phyloP scores from a whole-genome alignment of 2,888 invertebrate genomes.

The Pachycephus smyrnensis region DNA sequence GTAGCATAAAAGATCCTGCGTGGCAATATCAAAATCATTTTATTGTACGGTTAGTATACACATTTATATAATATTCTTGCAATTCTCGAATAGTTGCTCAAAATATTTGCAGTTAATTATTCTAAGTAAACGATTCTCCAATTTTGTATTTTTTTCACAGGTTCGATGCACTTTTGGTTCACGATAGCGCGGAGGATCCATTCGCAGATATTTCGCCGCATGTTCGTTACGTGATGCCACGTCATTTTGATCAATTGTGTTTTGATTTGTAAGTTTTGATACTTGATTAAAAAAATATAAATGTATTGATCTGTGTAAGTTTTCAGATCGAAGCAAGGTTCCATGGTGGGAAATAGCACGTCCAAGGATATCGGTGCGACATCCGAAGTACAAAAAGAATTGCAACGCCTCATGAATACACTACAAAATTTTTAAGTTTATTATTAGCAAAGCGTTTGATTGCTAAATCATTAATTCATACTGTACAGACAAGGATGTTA shows the following conservation, averaged over 20 bases:
- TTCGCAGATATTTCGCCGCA: slow-evolving; percentile 50
- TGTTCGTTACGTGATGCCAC: slow-evolving; percentile 50
- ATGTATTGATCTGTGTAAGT: neutral
- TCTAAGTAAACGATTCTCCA: neutral
- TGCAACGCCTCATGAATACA: neutral
- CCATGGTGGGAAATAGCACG: neutral
- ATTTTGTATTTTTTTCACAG: slow-evolving; percentile 31
- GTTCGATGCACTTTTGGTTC: slow-evolving; percentile 43
- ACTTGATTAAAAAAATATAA: neutral
- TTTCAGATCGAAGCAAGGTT: neutral
- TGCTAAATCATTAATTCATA: neutral
- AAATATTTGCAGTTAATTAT: neutral
- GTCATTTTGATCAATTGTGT: slow-evolving; percentile 47
- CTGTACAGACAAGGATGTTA: neutral
- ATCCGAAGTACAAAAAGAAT: neutral
- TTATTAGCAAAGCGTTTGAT: neutral
- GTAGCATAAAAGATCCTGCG: slow-evolving; percentile 31
- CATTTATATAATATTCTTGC: slow-evolving; percentile 6
- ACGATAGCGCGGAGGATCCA: slow-evolving; percentile 41
- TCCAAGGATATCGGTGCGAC: neutral
- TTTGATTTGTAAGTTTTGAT: slow-evolving; percentile 48
- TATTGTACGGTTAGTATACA: slow-evolving; percentile 45
- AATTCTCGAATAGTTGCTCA: neutral
- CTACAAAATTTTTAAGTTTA: neutral
- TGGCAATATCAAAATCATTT: slow-evolving; percentile 48